Evolutionary conservation across 2,888 invertebrate genomes (phyloP).

Genomic region (Rhopalosiphum nymphaeae): DNA sequence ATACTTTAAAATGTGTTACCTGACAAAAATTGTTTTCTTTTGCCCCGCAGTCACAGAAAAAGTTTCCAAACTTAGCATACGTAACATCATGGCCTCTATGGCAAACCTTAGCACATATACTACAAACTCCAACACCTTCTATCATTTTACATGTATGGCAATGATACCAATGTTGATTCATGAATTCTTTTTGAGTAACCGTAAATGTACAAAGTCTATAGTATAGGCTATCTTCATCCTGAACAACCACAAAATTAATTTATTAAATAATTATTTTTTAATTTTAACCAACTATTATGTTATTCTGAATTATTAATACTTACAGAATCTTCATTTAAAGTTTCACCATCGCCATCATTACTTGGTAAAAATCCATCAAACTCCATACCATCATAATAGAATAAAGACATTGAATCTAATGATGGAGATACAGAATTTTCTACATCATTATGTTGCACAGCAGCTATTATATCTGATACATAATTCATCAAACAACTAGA

Average conservation of each 20-base stretch:
- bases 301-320: conserved; percentile 5
- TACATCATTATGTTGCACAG: background rate
- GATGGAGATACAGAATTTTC: conserved; percentile 7
- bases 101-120: conserved; percentile 96
- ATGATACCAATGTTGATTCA: conserved; percentile 99
- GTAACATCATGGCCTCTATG: conserved; percentile 96
- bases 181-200: conserved; percentile 96
- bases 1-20: conserved; percentile 69
- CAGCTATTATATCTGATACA: conserved; percentile 51
- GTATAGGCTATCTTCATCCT: conserved; percentile 90
- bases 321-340: conserved; percentile 59
- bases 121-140: conserved; percentile 97
- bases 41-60: conserved; percentile 99
- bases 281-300: background rate
- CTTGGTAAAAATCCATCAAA: conserved; percentile 60
- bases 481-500: conserved; percentile 61
- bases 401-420: conserved; percentile 54
- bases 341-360: conserved; percentile 44
- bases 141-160: conserved; percentile 99
- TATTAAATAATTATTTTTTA: conserved; percentile 2
- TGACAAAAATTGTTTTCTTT: conserved; percentile 89
- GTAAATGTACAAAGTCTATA: conserved; percentile 97
- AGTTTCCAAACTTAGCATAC: conserved; percentile 98
- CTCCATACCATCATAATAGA: conserved; percentile 61
- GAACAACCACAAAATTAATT: conserved; percentile 63